A percentile compares a stretch with the other conserved stretches of the same genome.
Evolutionary conservation across 2,797 vertebrate genomes (phyloP).

Genomic region (Schizopygopsis malacanthus): DNA sequence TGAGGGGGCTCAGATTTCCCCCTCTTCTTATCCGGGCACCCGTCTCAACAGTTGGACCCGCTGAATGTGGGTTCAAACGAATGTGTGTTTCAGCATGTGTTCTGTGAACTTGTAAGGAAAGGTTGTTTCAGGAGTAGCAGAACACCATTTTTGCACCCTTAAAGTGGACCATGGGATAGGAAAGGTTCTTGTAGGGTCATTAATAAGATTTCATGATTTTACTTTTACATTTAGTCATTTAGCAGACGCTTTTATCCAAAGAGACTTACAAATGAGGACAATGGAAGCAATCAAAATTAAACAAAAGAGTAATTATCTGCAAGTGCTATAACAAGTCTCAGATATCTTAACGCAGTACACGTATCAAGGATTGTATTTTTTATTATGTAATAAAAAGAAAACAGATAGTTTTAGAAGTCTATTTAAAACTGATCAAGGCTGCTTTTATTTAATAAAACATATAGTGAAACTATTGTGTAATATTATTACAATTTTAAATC

Average conservation of each 20-base stretch:
- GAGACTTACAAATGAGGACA: no score
- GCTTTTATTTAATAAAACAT: background rate
- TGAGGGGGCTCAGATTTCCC: constrained; percentile 70
- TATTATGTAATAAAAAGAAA: no score
- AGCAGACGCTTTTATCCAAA: no score
- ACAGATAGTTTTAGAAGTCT: background rate
- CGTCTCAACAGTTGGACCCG: constrained; percentile 65
- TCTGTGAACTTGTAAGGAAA: constrained; percentile 26
- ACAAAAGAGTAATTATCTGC: no score
- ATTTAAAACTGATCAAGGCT: background rate
- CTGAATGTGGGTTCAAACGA: constrained; percentile 56
- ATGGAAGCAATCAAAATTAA: no score
- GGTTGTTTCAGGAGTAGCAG: background rate
- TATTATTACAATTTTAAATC: background rate
- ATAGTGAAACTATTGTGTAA: background rate
- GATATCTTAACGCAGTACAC: no score
- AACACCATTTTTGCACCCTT: background rate
- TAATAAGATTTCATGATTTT: background rate
- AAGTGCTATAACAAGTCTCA: no score
- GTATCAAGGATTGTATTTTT: no score
- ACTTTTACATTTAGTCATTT: background rate
- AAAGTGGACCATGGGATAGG: background rate
- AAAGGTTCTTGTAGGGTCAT: background rate
- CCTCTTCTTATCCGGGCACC: constrained; percentile 74
- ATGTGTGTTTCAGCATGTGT: constrained; percentile 52